Base-by-base conservation (phyloP, 2,113 vertebrate genomes). In the Hippocampus guttulatus region DNA sequence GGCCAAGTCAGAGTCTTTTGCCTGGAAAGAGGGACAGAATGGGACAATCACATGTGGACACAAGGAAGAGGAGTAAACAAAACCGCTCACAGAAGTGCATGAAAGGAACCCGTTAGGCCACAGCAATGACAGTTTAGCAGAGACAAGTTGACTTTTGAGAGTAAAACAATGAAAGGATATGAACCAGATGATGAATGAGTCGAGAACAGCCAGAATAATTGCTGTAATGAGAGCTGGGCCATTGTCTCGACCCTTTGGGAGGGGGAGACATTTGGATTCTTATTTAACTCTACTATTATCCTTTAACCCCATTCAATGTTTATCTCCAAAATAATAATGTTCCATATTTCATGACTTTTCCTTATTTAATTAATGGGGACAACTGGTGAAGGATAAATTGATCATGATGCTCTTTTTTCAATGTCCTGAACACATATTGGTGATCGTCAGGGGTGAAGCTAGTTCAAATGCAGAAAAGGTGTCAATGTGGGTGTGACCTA, bases 1-100 rank as follows among this genome's bases (percentile, higher is more conserved):
- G 80, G 92, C 92, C 88, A 94, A 87, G 74, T 94, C 94, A 92
- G 93, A 94, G 77, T 95, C 93, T 90, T 93, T 93, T 0, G 92
- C 93, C 94, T 94, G 82, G 74, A 84, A 70, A 61, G 74, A 68
- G 79, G 70, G 75, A 74, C 4, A 73, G 69, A 73, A 70, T 65
- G 70, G 75, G 79, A 81, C 51, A 66, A 58, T 58, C n/a, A 25
- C 67, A 71, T 18, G 75, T 33, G 65, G 27, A 64, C 41, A 77
- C 76, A 41, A 57, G 72, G 75, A 73, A 60, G 64, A 72, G 65
- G 67, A 75, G 55, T 75, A 62, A 65, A 67, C 12, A n/a, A 70
- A 66, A 73, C 25, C 45, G 74, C 72, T 77, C 63, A 78, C 67
- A 73, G 61, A 72, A 73, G 69, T 64, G 67, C 58, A 83, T 68